Evolutionary conservation across 2,797 vertebrate genomes (phyloP).

Genomic region (Mus caroli): DNA sequence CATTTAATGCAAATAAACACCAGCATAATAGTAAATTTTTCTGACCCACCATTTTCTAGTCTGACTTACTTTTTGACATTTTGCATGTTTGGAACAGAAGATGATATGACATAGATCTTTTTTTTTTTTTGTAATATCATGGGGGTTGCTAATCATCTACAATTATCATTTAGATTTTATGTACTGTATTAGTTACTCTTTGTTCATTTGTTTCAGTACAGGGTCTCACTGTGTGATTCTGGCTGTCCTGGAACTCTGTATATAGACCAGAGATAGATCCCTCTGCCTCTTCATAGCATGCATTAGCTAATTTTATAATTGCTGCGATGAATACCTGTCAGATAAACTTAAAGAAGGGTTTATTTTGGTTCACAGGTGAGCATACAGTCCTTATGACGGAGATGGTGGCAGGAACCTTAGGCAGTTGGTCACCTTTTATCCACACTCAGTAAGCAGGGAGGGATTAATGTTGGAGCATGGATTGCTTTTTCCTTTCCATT

Average conservation of each 20-base stretch:
- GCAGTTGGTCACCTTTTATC: too few species aligned
- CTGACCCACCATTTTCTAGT: background rate
- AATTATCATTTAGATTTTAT: conserved; percentile 22
- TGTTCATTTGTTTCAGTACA: background rate
- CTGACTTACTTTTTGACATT: conserved; percentile 19
- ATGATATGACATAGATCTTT: background rate
- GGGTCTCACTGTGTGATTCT: background rate
- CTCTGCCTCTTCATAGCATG: background rate
- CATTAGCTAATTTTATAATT: background rate
- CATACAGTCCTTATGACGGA: background rate
- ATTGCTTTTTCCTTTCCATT: background rate
- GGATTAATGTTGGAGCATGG: background rate
- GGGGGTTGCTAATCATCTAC: background rate
- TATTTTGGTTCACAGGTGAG: background rate
- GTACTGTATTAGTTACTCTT: background rate
- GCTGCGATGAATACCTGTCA: background rate
- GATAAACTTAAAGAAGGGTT: background rate
- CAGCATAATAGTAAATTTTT: background rate
- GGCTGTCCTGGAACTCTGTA: background rate
- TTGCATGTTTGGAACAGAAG: background rate
- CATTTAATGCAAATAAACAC: conserved; percentile 21
- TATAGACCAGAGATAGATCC: background rate
- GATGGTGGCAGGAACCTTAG: too few species aligned
- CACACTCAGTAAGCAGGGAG: background rate
- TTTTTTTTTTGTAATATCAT: background rate